Evolutionary conservation across 35 echinoderm and acorn worm species (phyloP).

Genomic region (Hemicentrotus pulcherrimus): DNA sequence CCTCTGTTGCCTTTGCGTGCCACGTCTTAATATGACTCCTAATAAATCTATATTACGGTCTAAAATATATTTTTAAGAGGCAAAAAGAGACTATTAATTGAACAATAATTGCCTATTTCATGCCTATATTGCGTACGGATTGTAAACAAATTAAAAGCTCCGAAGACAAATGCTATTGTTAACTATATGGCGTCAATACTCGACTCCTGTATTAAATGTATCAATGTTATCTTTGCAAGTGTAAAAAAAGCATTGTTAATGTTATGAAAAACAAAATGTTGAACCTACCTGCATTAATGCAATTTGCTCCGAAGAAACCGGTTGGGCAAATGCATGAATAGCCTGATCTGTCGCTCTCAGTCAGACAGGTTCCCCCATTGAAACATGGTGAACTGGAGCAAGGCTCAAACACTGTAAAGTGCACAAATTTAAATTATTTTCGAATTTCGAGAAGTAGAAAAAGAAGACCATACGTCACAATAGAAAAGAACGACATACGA

Average conservation of each 20-base stretch:
- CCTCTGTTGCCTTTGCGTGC: too few species aligned
- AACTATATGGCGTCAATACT: too few species aligned
- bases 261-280: not conserved
- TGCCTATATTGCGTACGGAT: too few species aligned
- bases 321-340: slow-evolving; percentile 53
- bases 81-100: too few species aligned
- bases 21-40: too few species aligned
- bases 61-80: too few species aligned
- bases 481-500: too few species aligned
- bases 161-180: too few species aligned
- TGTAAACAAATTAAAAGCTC: too few species aligned
- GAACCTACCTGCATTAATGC: slow-evolving; percentile 35
- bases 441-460: not conserved
- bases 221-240: not conserved
- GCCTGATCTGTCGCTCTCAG: not conserved
- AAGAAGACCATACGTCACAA: not conserved
- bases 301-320: slow-evolving; percentile 56
- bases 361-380: slow-evolving; percentile 45
- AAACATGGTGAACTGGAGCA: slow-evolving; percentile 23
- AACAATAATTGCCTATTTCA: too few species aligned
- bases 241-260: not conserved
- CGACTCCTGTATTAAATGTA: too few species aligned
- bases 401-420: not conserved
- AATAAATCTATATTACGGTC: too few species aligned
- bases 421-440: not conserved